These are phyloP conservation scores for Eretmochelys imbricata DNA, from an alignment of 2,113 vertebrate species.

Conservation along the genomic window DNA sequence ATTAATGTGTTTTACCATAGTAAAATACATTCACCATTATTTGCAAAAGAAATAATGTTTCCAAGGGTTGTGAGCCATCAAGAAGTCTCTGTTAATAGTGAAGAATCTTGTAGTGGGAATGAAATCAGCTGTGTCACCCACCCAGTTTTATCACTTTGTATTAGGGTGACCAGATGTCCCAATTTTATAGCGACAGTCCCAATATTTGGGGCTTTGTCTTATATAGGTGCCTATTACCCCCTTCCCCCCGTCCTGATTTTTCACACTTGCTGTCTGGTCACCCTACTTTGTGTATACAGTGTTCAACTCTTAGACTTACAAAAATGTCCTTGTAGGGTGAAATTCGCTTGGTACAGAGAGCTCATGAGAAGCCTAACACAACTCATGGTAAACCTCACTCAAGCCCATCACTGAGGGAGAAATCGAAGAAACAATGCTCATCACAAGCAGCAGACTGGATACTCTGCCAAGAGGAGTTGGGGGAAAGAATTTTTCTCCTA, in stretches of 20 bases:
- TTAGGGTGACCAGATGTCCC: too few relatives aligned
- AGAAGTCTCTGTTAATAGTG: not conserved
- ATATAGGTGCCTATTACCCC: too few relatives aligned
- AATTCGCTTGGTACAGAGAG: fast-evolving
- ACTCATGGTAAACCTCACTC: not conserved
- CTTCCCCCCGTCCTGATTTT: too few relatives aligned
- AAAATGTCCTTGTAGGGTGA: not conserved
- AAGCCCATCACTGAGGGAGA: not conserved
- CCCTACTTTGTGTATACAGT: not conserved
- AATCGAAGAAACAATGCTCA: not conserved
- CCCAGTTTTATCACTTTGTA: not conserved
- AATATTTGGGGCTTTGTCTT: too few relatives aligned
- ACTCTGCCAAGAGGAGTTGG: not conserved
- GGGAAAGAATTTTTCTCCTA: not conserved
- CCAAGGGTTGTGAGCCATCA: not conserved
- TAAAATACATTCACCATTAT: not conserved
- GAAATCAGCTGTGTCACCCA: not conserved
- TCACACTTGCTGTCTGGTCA: too few relatives aligned
- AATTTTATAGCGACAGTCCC: too few relatives aligned
- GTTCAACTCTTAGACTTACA: not conserved
- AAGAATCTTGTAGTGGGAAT: not conserved
- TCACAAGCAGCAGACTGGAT: not conserved
- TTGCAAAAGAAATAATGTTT: not conserved
- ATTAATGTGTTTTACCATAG: not conserved
- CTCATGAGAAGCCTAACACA: not conserved